A percentile compares a stretch with the other conserved stretches of the same genome.
Evolutionary conservation across 2,888 invertebrate genomes (phyloP).

Genomic region (Therioaphis trifolii): DNA sequence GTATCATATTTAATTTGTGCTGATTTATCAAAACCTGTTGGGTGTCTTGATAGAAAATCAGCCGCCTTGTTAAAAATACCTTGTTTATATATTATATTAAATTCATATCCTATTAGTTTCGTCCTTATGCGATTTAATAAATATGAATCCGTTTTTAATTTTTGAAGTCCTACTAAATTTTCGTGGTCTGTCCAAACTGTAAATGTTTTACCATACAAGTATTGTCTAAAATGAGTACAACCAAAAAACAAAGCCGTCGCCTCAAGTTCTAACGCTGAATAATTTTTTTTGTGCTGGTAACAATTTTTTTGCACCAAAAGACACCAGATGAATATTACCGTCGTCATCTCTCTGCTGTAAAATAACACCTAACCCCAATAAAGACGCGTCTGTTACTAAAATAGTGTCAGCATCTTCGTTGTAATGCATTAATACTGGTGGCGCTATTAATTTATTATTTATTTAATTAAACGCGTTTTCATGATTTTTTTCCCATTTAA

Average conservation of each 20-base stretch:
- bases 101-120: conserved; percentile 8
- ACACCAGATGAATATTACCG: too few species aligned
- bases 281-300: too few species aligned
- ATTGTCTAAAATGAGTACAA: neutral
- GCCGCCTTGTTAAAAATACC: conserved; percentile 5
- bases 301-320: neutral
- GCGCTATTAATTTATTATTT: too few species aligned
- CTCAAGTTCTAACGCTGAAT: neutral
- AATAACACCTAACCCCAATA: too few species aligned
- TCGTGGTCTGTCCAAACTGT: neutral
- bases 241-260: neutral
- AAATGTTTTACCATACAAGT: neutral
- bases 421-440: too few species aligned
- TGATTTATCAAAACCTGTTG: neutral
- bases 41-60: neutral
- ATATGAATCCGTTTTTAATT: neutral
- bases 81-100: conserved; percentile 15
- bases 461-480: too few species aligned
- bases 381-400: too few species aligned
- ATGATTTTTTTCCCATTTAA: too few species aligned
- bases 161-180: neutral
- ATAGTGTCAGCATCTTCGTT: too few species aligned
- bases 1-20: neutral
- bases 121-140: neutral
- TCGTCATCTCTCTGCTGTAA: too few species aligned